phyloP scores from a whole-genome alignment of 2,888 invertebrate species.

The Xanthorhoe designata region DNA sequence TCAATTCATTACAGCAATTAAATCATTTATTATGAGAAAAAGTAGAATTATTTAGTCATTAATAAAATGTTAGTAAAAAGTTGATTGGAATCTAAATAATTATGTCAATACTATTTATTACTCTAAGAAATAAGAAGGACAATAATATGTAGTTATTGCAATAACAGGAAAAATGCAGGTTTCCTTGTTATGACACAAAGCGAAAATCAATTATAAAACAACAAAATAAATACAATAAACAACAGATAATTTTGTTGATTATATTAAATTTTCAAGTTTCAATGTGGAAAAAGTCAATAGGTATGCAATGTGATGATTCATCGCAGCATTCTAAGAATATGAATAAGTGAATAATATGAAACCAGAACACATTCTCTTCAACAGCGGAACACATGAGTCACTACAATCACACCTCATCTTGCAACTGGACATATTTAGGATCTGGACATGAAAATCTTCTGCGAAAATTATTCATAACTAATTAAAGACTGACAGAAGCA shows the following conservation, averaged over 20 bases:
- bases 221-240: not conserved
- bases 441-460: slow-evolving; percentile 60
- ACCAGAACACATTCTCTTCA: slow-evolving; percentile 11
- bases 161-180: slow-evolving; percentile 15
- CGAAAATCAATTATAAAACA: not conserved
- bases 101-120: not conserved
- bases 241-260: too few species aligned
- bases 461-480: slow-evolving; percentile 56
- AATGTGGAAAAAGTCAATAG: not conserved
- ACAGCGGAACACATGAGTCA: slow-evolving; percentile 36
- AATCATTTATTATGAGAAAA: too few species aligned
- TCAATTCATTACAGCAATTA: too few species aligned
- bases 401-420: slow-evolving; percentile 55
- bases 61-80: too few species aligned
- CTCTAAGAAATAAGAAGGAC: not conserved
- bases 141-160: not conserved
- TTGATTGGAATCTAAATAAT: not conserved
- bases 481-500: slow-evolving; percentile 39
- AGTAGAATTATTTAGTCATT: too few species aligned
- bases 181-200: slow-evolving; percentile 4
- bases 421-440: slow-evolving; percentile 59
- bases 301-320: slow-evolving; percentile 19
- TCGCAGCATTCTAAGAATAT: slow-evolving; percentile 6
- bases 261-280: not conserved
- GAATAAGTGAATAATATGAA: slow-evolving; percentile 14